Evolutionary conservation across 2,888 invertebrate genomes (phyloP).

Genomic region (Leptothorax acervorum): DNA sequence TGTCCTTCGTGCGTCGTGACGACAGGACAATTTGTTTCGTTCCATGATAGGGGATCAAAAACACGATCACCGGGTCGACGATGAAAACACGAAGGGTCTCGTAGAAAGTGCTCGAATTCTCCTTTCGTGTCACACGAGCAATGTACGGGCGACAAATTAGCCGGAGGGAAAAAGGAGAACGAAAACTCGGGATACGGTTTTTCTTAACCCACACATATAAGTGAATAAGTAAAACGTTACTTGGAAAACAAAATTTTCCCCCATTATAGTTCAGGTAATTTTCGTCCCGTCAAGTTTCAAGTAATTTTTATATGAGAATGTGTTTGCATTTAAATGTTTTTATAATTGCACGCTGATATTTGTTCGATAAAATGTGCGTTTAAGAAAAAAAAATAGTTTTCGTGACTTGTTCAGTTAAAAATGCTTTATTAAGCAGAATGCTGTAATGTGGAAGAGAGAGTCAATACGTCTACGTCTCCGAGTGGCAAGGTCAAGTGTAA

Average conservation of each 20-base stretch:
- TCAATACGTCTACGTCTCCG: neutral
- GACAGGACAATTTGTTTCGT: slow-evolving; percentile 39
- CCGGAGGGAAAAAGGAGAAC: neutral
- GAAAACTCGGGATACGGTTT: neutral
- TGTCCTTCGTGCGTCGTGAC: slow-evolving; percentile 11
- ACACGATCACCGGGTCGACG: slow-evolving; percentile 8
- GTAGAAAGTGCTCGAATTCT: slow-evolving; percentile 2
- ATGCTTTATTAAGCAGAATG: neutral
- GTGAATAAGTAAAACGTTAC: neutral
- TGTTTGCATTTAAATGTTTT: neutral
- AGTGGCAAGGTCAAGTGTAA: slow-evolving; percentile 18
- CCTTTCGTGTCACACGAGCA: slow-evolving; percentile 23
- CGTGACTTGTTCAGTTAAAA: neutral
- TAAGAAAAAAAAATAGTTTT: neutral
- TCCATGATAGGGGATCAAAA: slow-evolving; percentile 46
- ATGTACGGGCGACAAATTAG: slow-evolving; percentile 28
- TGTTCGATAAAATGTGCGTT: neutral
- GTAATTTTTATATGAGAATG: slow-evolving; percentile 4
- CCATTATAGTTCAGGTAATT: neutral
- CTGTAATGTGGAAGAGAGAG: neutral
- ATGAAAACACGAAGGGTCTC: slow-evolving; percentile 14
- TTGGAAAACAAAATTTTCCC: neutral
- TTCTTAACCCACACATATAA: neutral
- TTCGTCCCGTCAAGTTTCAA: neutral
- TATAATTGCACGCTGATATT: neutral